Base-by-base conservation (phyloP, 2,888 invertebrate genomes). In the Heliconius hortense region DNA sequence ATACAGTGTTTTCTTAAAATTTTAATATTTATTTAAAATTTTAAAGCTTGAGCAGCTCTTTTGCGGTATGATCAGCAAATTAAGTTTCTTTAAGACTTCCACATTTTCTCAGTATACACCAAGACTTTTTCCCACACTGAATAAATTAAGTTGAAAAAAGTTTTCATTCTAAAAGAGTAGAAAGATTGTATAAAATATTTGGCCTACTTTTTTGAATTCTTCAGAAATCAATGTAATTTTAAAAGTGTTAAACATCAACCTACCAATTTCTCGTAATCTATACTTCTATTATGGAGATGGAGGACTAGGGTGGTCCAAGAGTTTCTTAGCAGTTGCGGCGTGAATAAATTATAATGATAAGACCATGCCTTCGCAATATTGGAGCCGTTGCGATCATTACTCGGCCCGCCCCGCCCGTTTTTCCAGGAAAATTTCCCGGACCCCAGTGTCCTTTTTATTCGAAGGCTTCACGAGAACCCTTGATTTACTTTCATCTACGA, bases 281-380 rank as follows among this genome's bases (percentile, higher is more conserved):
- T 68, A 76, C 63, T 71, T 74, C 62, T 75, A 72, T 75, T 74
- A 56, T 48, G 48, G 21, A 72, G 67, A 62, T 59, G n/a, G 64
- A 75, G 64, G 72, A 76, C 76, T 73, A 78, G 76, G 72, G 63
- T 66, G 64, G 70, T 66, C 75, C 60, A 72, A 73, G 75, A 66
- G 81, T 82, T 84, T 82, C 84, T 83, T 83, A 83, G 85, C 85
- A 85, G 87, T 86, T 88, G 83, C 85, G 85, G 86, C 86, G 85
- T 92, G 92, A 93, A 93, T 93, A 92, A 93, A 92, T 93, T 91
- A 93, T 92, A 90, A 91, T 88, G 91, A 91, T 91, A 91, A 91
- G 90, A 87, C 87, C 85, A 84, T 88, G 88, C 87, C 89, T 88
- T 88, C 88, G 90, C 89, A 89, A 90, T 92, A 92, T 92, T 91